Evolutionary conservation across 2,113 vertebrate genomes (phyloP).

Genomic region (Passer domesticus): DNA sequence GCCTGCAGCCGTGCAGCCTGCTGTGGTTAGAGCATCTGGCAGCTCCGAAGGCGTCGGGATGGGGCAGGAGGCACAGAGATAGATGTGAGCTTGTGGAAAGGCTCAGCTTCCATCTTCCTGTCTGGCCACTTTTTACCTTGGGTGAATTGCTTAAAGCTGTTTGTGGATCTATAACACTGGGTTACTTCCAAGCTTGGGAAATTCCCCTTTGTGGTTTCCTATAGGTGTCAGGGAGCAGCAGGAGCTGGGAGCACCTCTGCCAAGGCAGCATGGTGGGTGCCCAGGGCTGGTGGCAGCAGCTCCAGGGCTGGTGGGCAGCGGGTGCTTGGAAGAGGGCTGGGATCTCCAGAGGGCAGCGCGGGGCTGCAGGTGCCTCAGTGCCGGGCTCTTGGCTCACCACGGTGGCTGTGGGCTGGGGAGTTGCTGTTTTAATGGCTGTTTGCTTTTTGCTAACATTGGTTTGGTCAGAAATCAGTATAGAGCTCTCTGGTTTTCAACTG

Average conservation of each 20-base stretch:
- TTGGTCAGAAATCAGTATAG: not conserved
- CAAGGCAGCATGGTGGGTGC: accelerated
- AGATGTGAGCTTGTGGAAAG: not conserved
- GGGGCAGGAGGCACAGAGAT: not conserved
- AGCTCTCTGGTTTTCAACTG: not conserved
- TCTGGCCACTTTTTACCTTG: not conserved
- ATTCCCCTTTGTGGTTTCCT: not conserved
- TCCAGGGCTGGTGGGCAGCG: accelerated
- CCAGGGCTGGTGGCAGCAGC: accelerated
- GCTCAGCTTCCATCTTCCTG: not conserved
- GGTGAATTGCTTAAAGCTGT: not conserved
- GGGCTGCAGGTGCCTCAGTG: accelerated
- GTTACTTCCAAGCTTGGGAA: not conserved
- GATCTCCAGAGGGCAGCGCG: accelerated
- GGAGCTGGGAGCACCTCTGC: not conserved
- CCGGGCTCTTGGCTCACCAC: accelerated
- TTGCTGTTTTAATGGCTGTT: not conserved
- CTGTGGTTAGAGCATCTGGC: not conserved
- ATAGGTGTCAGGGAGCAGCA: not conserved
- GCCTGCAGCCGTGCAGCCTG: not conserved
- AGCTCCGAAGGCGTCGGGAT: not conserved
- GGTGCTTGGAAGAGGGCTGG: too few relatives aligned
- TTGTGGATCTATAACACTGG: not conserved
- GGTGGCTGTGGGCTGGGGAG: not conserved
- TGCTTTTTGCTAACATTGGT: not conserved